Percentiles rank a stretch among this genome's conserved stretches.
Conservation (phyloP, 2,113 vertebrate species). For the Cyphomyrus discorhynchus region DNA sequence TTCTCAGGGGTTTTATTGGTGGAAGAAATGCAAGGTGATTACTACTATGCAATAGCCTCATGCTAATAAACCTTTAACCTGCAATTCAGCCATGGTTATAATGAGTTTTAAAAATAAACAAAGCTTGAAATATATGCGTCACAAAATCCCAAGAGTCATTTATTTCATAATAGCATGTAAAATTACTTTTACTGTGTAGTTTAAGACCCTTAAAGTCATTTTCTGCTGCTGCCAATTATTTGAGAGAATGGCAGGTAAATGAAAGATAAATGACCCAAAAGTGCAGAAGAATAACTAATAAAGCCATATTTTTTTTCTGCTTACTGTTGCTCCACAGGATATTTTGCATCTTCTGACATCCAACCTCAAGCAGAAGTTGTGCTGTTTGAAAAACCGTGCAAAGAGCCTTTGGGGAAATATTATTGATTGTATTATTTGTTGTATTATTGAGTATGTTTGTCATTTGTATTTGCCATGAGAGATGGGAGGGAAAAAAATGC, state of each 20-base stretch:
- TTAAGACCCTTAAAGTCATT: background rate
- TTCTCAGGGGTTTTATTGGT: background rate
- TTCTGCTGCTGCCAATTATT: background rate
- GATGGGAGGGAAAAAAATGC: background rate
- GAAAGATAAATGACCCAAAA: background rate
- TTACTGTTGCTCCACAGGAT: background rate
- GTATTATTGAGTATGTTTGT: background rate
- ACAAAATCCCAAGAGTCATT: background rate
- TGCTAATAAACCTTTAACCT: background rate
- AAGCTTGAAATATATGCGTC: background rate
- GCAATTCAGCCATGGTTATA: background rate
- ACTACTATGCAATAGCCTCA: background rate
- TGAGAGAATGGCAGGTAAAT: background rate
- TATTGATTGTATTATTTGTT: background rate
- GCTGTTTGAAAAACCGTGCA: background rate
- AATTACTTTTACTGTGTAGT: background rate
- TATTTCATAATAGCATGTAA: background rate
- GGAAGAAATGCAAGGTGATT: constrained; percentile 1
- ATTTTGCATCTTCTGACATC: background rate
- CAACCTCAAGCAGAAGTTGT: background rate
- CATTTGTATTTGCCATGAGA: background rate
- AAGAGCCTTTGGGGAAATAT: background rate
- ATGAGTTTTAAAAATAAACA: constrained; percentile 1
- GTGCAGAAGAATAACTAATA: background rate
- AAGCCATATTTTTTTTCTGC: background rate